A percentile compares a stretch with the other conserved stretches of the same genome.
Conservation (phyloP, 2,888 invertebrate species). For the Melanargia galathea region DNA sequence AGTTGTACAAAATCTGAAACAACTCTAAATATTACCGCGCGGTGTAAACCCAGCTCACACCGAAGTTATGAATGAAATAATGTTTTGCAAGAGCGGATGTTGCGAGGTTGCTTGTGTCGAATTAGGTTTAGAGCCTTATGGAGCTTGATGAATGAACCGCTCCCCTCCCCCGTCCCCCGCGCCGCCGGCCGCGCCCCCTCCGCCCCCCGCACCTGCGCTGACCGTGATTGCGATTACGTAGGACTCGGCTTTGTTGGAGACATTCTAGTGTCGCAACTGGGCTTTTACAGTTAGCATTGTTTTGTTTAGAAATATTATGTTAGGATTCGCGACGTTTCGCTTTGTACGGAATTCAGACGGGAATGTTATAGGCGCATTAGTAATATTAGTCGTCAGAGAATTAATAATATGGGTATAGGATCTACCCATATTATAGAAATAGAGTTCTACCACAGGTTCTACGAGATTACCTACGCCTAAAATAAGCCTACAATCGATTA, state of each 20-base stretch:
- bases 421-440: too few relatives aligned
- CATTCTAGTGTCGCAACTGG: constrained; percentile 28
- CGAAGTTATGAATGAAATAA: constrained; percentile 81
- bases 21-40: constrained; percentile 22
- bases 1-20: background rate
- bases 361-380: background rate
- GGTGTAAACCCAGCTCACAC: constrained; percentile 59
- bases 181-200: constrained; percentile 3
- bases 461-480: too few relatives aligned
- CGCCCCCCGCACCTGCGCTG: constrained; percentile 24
- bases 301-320: constrained; percentile 15
- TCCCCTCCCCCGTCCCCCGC: constrained; percentile 40
- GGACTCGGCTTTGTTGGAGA: constrained; percentile 32
- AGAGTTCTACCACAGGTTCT: too few relatives aligned
- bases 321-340: background rate
- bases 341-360: background rate
- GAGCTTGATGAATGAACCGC: constrained; percentile 79
- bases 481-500: too few relatives aligned
- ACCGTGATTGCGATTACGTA: constrained; percentile 34
- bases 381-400: background rate
- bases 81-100: constrained; percentile 82
- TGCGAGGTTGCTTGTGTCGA: constrained; percentile 79
- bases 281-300: constrained; percentile 33
- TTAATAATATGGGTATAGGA: too few relatives aligned
- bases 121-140: constrained; percentile 82